phyloP scores from a whole-genome alignment of 2,797 vertebrate genomes.

The Zenarchopterus dispar region DNA sequence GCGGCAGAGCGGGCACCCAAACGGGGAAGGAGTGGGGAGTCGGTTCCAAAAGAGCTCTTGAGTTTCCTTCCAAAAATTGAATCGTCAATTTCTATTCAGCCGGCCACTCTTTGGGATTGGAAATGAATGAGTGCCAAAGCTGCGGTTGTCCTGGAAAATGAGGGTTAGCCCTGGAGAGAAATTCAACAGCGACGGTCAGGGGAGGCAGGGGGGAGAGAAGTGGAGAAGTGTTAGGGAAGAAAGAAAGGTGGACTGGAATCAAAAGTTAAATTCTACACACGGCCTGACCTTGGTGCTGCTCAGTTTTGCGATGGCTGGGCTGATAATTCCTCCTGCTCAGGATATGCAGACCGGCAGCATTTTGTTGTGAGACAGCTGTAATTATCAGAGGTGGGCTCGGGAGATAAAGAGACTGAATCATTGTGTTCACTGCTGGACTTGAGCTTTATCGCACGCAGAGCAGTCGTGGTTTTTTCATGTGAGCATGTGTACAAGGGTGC shows the following conservation, averaged over 20 bases:
- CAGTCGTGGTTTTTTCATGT: constrained; percentile 20
- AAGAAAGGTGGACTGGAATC: constrained; percentile 72
- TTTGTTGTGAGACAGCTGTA: constrained; percentile 63
- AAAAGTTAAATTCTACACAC: constrained; percentile 79
- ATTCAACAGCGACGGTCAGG: constrained; percentile 47
- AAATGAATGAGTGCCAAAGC: constrained; percentile 73
- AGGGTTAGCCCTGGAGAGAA: constrained; percentile 67
- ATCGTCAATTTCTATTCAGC: constrained; percentile 79
- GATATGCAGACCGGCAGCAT: constrained; percentile 55
- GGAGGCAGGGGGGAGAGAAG: constrained; percentile 49
- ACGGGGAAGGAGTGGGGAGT: constrained; percentile 40
- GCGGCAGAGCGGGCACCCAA: constrained; percentile 39
- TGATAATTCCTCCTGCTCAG: constrained; percentile 73
- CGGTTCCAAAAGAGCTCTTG: constrained; percentile 71
- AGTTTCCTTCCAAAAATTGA: constrained; percentile 78
- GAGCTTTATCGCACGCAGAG: constrained; percentile 57
- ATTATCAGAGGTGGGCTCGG: constrained; percentile 79
- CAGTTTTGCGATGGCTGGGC: constrained; percentile 59
- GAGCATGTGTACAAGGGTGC: constrained; percentile 2
- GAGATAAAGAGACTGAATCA: constrained; percentile 75
- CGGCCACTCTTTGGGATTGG: constrained; percentile 63
- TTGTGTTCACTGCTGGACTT: constrained; percentile 59
- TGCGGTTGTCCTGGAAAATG: constrained; percentile 68
- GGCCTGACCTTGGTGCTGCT: constrained; percentile 77
- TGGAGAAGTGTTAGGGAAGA: constrained; percentile 65